Conservation (phyloP, 2,797 vertebrate species). For the Fringilla coelebs region DNA sequence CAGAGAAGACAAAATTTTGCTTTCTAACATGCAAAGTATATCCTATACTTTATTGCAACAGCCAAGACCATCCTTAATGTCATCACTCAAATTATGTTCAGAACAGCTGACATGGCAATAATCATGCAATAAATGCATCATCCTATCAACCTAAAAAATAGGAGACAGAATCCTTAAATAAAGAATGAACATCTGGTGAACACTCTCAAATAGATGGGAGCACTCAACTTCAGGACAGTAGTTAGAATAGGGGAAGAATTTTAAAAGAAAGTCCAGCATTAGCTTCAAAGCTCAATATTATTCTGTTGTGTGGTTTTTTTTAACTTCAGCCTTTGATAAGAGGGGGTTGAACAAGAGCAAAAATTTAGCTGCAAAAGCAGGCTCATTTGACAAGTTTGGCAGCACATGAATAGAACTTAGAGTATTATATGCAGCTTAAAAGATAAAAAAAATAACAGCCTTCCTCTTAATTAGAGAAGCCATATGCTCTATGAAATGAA, state of each 20-base stretch:
- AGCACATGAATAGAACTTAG: conserved; percentile 17
- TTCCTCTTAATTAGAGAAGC: conserved; percentile 31
- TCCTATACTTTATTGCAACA: neutral
- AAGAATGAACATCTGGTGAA: neutral
- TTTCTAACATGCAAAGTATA: neutral
- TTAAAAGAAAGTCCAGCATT: neutral
- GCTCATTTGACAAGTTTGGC: neutral
- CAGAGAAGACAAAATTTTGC: neutral
- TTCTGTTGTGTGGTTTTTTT: neutral
- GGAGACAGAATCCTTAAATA: neutral
- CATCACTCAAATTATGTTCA: neutral
- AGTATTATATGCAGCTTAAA: conserved; percentile 25
- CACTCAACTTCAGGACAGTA: neutral
- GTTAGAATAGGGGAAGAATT: neutral
- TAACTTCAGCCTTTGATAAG: neutral
- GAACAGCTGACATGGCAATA: neutral
- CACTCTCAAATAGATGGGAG: neutral
- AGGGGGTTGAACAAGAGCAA: neutral
- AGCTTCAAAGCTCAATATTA: neutral
- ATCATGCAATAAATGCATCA: neutral
- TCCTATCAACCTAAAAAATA: neutral
- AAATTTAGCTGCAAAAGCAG: neutral
- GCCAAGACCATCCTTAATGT: neutral
- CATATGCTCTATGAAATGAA: conserved; percentile 20
- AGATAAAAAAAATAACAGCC: conserved; percentile 25